phyloP scores from a whole-genome alignment of 2,113 vertebrate genomes.

The Anolis sagrei region DNA sequence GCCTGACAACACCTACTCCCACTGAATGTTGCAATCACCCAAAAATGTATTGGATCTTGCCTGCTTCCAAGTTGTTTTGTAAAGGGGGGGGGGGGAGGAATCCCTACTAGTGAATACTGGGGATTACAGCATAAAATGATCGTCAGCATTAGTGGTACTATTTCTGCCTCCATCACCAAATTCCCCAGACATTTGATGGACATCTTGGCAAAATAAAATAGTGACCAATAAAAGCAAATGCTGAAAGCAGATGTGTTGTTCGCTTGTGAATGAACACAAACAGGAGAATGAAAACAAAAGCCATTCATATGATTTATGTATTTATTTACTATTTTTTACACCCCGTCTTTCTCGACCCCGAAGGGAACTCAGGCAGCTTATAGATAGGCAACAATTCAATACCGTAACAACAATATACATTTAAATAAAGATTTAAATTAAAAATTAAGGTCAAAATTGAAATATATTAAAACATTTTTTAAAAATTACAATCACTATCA shows the following conservation, averaged over 20 bases:
- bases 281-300: not conserved
- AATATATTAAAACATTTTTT: too few relatives aligned
- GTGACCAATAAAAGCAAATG: not conserved
- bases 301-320: not conserved
- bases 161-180: not conserved
- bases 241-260: not conserved
- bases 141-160: not conserved
- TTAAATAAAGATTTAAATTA: too few relatives aligned
- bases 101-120: too few relatives aligned
- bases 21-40: not conserved
- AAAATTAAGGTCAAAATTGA: too few relatives aligned
- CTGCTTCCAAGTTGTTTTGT: not conserved
- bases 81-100: too few relatives aligned
- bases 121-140: not conserved
- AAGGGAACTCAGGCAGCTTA: too few relatives aligned
- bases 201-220: not conserved
- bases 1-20: not conserved
- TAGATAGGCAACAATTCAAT: too few relatives aligned
- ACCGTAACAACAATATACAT: too few relatives aligned
- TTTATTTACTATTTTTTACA: too few relatives aligned
- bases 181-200: not conserved
- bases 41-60: not conserved
- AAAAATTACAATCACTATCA: too few relatives aligned
- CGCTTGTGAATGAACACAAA: not conserved
- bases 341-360: too few relatives aligned